phyloP scores from a whole-genome alignment of 2,888 invertebrate species.

The Marronus borbonicus region DNA sequence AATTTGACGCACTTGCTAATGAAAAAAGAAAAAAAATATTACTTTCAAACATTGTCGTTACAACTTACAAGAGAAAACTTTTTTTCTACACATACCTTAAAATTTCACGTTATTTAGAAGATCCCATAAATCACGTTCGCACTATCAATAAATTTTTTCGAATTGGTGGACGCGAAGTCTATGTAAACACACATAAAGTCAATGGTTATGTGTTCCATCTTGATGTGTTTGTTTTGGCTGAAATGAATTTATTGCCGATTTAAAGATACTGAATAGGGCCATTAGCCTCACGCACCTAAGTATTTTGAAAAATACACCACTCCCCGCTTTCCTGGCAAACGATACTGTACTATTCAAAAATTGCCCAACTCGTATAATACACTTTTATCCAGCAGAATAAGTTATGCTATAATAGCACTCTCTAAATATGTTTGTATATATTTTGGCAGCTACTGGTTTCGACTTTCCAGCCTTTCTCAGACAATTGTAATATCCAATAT shows the following conservation, averaged over 20 bases:
- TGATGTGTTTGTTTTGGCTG: conserved; percentile 47
- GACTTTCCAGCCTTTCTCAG: too few species aligned
- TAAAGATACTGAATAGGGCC: conserved; percentile 54
- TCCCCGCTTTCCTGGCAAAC: neutral
- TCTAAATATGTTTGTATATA: too few species aligned
- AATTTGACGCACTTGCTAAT: neutral
- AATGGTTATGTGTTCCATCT: conserved; percentile 39
- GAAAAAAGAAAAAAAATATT: too few species aligned
- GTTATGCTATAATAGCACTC: too few species aligned
- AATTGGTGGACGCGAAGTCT: conserved; percentile 23
- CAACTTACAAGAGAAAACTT: neutral
- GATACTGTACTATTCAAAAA: too few species aligned
- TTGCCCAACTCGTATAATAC: too few species aligned
- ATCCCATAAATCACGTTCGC: conserved; percentile 47
- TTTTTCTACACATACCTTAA: neutral
- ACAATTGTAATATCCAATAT: too few species aligned
- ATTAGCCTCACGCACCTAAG: conserved; percentile 49
- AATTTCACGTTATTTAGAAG: conserved; percentile 18
- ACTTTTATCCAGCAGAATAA: too few species aligned
- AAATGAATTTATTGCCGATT: conserved; percentile 46
- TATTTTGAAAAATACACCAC: conserved; percentile 35
- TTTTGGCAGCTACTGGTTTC: too few species aligned
- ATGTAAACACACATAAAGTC: conserved; percentile 46
- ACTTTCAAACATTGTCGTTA: too few species aligned
- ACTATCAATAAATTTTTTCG: conserved; percentile 44